Conservation (phyloP, 2,797 vertebrate species). For the Delichon dasypus region DNA sequence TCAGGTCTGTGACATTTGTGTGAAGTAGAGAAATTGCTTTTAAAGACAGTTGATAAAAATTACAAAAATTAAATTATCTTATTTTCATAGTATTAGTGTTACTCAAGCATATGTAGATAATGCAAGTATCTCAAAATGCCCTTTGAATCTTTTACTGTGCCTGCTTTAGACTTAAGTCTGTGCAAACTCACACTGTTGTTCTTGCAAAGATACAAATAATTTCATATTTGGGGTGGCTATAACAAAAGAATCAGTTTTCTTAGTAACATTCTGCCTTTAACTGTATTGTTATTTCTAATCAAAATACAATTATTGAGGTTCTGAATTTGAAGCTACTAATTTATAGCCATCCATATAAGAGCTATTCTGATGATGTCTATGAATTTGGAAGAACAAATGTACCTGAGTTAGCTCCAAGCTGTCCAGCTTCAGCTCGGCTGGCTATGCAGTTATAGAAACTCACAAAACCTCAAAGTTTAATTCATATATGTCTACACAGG, state of each 20-base stretch:
- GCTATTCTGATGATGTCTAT: neutral
- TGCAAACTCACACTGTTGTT: neutral
- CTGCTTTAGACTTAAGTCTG: neutral
- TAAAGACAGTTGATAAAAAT: neutral
- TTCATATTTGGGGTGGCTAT: neutral
- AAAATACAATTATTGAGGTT: neutral
- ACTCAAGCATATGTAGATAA: neutral
- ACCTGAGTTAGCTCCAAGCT: neutral
- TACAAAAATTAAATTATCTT: neutral
- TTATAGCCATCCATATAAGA: neutral
- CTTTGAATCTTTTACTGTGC: neutral
- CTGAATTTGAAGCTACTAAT: neutral
- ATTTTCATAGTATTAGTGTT: neutral
- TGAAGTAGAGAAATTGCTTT: neutral
- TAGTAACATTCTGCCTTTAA: neutral
- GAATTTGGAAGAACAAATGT: neutral
- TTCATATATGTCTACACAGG: accelerated
- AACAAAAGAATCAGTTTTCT: neutral
- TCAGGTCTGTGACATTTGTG: accelerated
- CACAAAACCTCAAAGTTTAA: neutral
- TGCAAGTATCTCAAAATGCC: neutral
- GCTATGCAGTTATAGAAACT: neutral
- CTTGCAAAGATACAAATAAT: neutral
- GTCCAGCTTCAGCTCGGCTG: neutral
- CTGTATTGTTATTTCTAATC: neutral